Evolutionary conservation across 2,797 vertebrate genomes (phyloP).

Genomic region (Schizothorax lantsangensis): DNA sequence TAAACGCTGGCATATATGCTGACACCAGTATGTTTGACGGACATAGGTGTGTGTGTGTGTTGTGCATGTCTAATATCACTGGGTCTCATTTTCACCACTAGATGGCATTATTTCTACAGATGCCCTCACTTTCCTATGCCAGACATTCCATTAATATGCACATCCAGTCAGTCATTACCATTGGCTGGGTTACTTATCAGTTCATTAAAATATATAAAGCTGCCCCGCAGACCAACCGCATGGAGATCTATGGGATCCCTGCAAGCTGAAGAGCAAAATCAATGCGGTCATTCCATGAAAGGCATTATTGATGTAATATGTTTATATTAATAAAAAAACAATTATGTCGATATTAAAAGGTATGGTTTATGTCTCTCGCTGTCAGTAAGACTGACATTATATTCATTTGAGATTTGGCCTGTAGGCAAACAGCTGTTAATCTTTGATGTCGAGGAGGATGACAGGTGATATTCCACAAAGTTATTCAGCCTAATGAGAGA

Average conservation of each 20-base stretch:
- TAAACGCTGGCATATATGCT: slow-evolving; percentile 1
- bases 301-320: slow-evolving; percentile 38
- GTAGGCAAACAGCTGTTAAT: slow-evolving; percentile 38
- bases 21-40: slow-evolving; percentile 10
- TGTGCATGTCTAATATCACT: not conserved
- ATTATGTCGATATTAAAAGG: slow-evolving; percentile 30
- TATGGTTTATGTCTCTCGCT: not conserved
- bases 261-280: slow-evolving; percentile 44
- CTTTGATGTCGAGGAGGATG: slow-evolving; percentile 39
- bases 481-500: slow-evolving; percentile 42
- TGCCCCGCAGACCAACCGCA: slow-evolving; percentile 13
- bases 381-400: slow-evolving; percentile 17
- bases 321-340: slow-evolving; percentile 25
- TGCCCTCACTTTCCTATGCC: slow-evolving; percentile 4
- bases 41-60: not conserved
- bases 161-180: slow-evolving; percentile 41
- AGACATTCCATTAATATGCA: slow-evolving; percentile 50
- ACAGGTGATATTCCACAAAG: slow-evolving; percentile 36
- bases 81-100: slow-evolving; percentile 43
- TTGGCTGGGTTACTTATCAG: slow-evolving; percentile 47
- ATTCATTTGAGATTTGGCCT: slow-evolving; percentile 12
- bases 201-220: slow-evolving; percentile 53
- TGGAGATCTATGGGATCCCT: slow-evolving; percentile 40
- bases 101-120: slow-evolving; percentile 60
- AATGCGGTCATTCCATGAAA: slow-evolving; percentile 24